These are phyloP conservation scores for Pseudococcus jackbeardsleyi DNA, from an alignment of 2,888 invertebrate species.

Conservation along the genomic window DNA sequence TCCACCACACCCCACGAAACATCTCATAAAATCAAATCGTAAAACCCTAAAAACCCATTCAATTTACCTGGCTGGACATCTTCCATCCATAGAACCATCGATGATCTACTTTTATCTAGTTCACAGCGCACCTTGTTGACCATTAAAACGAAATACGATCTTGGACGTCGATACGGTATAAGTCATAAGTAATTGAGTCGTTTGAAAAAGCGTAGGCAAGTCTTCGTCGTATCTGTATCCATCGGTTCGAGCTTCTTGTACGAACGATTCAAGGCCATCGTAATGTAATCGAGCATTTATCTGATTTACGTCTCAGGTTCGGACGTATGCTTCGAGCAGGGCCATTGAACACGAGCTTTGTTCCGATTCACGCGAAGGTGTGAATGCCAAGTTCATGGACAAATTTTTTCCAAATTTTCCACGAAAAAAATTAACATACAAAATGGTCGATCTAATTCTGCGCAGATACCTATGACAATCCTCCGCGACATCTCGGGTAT, in stretches of 20 bases:
- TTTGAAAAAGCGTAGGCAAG: slow-evolving; percentile 17
- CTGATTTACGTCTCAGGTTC: slow-evolving; percentile 4
- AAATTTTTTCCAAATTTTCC: not conserved
- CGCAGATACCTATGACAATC: no score
- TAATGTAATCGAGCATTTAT: not conserved
- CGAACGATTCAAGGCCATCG: slow-evolving; percentile 2
- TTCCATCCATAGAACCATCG: not conserved
- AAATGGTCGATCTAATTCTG: not conserved
- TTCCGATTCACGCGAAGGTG: not conserved
- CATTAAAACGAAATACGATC: slow-evolving; percentile 17
- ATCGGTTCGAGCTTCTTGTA: not conserved
- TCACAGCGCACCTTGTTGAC: slow-evolving; percentile 24
- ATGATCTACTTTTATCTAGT: slow-evolving; percentile 18
- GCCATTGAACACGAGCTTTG: not conserved
- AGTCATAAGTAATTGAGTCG: slow-evolving; percentile 27
- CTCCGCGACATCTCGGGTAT: no score
- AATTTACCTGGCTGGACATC: no score
- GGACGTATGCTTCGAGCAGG: not conserved
- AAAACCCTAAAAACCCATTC: no score
- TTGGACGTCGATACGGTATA: not conserved
- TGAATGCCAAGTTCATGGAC: slow-evolving; percentile 29
- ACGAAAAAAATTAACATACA: not conserved
- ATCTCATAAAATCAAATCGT: no score
- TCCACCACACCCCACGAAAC: no score
- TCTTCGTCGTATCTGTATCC: not conserved